phyloP scores from a whole-genome alignment of 2,888 invertebrate species.

The Pollenia labialis region DNA sequence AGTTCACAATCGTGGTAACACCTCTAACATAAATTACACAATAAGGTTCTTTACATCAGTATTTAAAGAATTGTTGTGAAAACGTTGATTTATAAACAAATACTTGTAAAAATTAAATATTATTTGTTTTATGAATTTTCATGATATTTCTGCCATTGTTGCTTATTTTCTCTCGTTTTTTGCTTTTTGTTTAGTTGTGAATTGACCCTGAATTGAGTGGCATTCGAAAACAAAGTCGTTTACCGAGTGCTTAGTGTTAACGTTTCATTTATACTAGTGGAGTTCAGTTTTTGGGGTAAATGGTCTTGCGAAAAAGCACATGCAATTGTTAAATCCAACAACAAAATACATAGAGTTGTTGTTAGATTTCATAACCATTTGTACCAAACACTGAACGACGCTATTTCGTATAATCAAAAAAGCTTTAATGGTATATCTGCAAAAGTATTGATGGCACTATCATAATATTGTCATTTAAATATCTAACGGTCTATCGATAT shows the following conservation, averaged over 20 bases:
- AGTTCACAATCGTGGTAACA: constrained; percentile 34
- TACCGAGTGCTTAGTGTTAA: neutral
- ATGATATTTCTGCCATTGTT: constrained; percentile 4
- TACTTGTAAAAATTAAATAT: neutral
- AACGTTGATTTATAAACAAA: constrained; percentile 26
- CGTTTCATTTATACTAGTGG: too few species aligned
- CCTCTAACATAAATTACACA: constrained; percentile 27
- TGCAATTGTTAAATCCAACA: too few species aligned
- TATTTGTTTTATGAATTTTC: constrained; percentile 18
- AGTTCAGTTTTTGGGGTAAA: too few species aligned
- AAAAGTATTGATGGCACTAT: too few species aligned
- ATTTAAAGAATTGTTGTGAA: constrained; percentile 8
- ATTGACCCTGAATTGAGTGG: constrained; percentile 33
- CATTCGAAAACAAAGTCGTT: neutral
- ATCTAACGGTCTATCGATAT: too few species aligned
- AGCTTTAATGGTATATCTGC: too few species aligned
- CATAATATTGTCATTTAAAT: too few species aligned
- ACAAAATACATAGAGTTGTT: too few species aligned
- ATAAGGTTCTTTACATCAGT: constrained; percentile 45
- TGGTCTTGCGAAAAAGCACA: too few species aligned
- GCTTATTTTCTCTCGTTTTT: neutral
- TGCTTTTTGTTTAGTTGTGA: neutral
- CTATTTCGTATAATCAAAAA: too few species aligned
- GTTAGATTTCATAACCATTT: too few species aligned
- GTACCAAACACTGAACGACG: too few species aligned